Conservation (phyloP, 2,797 vertebrate species). For the Chaetophractus vellerosus region DNA sequence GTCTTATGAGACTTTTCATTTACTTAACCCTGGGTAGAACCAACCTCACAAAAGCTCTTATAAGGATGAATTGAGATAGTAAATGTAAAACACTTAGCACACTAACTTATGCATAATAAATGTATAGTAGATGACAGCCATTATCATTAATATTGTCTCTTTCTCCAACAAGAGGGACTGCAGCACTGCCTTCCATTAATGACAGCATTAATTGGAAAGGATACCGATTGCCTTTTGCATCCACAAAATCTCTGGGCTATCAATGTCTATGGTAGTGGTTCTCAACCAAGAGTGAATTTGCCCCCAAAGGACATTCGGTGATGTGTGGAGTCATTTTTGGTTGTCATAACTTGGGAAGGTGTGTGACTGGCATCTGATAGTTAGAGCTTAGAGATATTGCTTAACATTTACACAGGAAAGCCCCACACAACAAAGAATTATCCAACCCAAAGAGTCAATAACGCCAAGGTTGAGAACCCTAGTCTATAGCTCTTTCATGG, state of each 20-base stretch:
- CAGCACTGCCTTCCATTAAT: background rate
- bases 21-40: background rate
- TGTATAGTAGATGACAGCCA: background rate
- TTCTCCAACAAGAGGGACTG: background rate
- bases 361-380: background rate
- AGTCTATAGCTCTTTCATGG: too few relatives aligned
- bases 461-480: background rate
- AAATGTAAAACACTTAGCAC: background rate
- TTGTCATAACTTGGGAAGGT: background rate
- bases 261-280: background rate
- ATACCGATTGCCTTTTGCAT: background rate
- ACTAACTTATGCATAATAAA: background rate
- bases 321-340: background rate
- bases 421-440: background rate
- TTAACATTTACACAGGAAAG: background rate
- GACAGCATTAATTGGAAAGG: background rate
- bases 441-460: background rate
- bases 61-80: background rate
- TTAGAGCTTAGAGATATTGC: background rate
- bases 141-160: background rate
- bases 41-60: background rate
- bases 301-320: background rate
- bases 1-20: background rate
- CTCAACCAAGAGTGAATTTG: background rate
- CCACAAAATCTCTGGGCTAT: background rate